Conservation (phyloP, 35 echinoderm and acorn worm species). For the Heliocidaris erythrogramma region DNA sequence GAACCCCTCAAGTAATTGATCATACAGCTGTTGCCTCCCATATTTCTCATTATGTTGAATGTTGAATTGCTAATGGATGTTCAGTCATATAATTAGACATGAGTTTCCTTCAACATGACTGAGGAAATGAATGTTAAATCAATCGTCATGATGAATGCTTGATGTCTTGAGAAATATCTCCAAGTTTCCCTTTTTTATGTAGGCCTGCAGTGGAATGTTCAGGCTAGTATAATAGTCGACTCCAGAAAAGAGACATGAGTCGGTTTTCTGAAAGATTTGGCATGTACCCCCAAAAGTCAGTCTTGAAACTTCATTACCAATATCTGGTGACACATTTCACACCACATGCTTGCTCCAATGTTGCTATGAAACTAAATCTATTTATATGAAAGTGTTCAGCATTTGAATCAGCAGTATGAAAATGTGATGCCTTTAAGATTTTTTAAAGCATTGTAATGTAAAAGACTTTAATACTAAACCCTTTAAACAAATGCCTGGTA, state of each 20-base stretch:
- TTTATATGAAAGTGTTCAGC: too few species aligned
- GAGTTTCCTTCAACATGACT: neutral
- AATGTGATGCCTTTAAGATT: neutral
- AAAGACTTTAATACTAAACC: neutral
- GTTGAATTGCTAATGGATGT: neutral
- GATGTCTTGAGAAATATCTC: neutral
- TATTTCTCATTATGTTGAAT: neutral
- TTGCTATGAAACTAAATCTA: too few species aligned
- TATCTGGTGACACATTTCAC: too few species aligned
- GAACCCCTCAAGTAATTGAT: neutral
- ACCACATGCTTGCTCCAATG: too few species aligned
- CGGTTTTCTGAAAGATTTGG: too few species aligned
- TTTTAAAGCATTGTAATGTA: neutral
- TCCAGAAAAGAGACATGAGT: too few species aligned
- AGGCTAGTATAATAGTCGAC: too few species aligned
- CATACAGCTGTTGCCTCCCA: neutral
- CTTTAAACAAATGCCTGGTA: neutral
- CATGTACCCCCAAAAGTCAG: too few species aligned
- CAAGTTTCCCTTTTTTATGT: too few species aligned
- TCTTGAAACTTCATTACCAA: too few species aligned
- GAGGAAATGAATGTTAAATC: neutral
- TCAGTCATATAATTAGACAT: neutral
- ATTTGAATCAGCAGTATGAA: neutral
- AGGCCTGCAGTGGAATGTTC: too few species aligned
- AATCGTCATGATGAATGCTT: neutral